Percentiles rank a stretch among this genome's conserved stretches.
phyloP scores from a whole-genome alignment of 2,113 vertebrate genomes.

The Dipodomys stephensi region DNA sequence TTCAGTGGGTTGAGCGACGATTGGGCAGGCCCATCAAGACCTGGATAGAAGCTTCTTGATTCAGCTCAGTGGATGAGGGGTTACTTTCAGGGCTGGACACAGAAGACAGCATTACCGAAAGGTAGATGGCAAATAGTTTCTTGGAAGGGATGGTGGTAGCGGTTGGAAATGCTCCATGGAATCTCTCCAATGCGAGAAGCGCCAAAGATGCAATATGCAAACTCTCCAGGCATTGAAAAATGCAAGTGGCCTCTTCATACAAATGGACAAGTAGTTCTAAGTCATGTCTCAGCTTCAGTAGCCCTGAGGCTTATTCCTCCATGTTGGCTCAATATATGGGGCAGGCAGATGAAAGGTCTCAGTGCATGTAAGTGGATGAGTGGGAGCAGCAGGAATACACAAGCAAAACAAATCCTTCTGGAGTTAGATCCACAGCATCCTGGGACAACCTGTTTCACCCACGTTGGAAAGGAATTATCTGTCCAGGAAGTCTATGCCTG shows the following conservation, averaged over 20 bases:
- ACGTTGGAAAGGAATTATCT: neutral
- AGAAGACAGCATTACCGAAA: accelerated
- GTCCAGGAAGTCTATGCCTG: neutral
- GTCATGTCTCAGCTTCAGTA: neutral
- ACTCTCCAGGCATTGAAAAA: neutral
- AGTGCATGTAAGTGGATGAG: neutral
- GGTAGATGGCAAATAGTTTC: neutral
- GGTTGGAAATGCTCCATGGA: neutral
- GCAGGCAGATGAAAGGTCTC: neutral
- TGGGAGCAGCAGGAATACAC: neutral
- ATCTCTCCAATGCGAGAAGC: neutral
- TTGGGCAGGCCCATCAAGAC: neutral
- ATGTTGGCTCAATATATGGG: neutral
- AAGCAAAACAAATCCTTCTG: neutral
- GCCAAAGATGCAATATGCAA: neutral
- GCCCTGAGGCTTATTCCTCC: neutral
- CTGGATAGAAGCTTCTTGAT: neutral
- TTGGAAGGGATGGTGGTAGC: neutral
- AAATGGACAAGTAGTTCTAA: neutral
- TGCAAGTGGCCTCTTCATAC: neutral
- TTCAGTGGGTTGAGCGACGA: neutral
- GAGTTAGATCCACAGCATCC: no score
- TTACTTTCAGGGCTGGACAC: neutral
- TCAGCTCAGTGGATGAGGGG: neutral
- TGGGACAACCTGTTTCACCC: neutral